Percentiles rank a stretch among this genome's conserved stretches.
Evolutionary conservation across 2,113 vertebrate species (phyloP).

Genomic region (Equus quagga): DNA sequence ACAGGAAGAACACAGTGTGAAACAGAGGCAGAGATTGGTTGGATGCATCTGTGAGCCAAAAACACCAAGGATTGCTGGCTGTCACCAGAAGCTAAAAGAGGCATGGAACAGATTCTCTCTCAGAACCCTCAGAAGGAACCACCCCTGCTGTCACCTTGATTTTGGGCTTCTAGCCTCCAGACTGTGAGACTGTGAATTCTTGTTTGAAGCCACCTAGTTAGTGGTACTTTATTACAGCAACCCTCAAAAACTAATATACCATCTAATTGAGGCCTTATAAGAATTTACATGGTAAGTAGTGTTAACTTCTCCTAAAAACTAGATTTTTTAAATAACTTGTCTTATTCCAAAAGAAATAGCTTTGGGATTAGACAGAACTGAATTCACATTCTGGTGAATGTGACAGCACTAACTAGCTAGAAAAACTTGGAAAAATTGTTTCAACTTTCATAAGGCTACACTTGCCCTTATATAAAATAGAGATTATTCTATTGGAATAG

Average conservation of each 20-base stretch:
- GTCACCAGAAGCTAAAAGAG: neutral
- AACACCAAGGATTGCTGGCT: neutral
- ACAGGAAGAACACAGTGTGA: neutral
- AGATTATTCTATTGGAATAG: neutral
- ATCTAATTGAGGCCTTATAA: slow-evolving; percentile 19
- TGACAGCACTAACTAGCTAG: neutral
- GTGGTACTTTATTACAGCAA: neutral
- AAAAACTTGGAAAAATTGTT: neutral
- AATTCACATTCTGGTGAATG: neutral
- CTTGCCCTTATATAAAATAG: neutral
- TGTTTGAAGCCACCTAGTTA: neutral
- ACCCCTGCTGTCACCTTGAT: neutral
- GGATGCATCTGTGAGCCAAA: neutral
- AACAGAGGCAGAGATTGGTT: neutral
- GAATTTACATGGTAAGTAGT: neutral
- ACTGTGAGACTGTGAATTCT: neutral
- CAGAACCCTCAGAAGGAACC: neutral
- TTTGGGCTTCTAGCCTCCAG: neutral
- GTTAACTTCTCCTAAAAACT: neutral
- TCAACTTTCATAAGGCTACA: neutral
- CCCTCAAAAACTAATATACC: neutral
- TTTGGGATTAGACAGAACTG: neutral
- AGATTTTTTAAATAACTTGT: neutral
- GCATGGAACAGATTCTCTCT: neutral
- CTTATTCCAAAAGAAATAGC: neutral